Evolutionary conservation across 2,888 invertebrate species (phyloP).

Genomic region (Cerceris ruficornis): DNA sequence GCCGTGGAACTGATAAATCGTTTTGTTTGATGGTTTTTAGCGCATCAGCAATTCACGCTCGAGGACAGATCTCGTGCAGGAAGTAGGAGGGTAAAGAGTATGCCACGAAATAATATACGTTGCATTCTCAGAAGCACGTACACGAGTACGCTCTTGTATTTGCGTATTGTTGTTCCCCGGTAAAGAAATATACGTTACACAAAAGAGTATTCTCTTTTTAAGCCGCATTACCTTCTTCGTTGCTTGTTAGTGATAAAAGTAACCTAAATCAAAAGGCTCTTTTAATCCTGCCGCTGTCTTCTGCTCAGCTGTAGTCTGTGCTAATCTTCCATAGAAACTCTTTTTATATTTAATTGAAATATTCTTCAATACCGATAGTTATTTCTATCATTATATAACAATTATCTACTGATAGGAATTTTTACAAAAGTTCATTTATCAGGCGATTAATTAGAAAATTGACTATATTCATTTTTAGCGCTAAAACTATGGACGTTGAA

Average conservation of each 20-base stretch:
- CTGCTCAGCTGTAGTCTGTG: too few species aligned
- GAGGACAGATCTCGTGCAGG: slow-evolving; percentile 30
- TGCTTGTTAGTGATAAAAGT: not conserved
- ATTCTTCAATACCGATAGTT: too few species aligned
- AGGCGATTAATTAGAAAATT: too few species aligned
- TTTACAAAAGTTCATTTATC: too few species aligned
- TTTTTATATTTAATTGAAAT: too few species aligned
- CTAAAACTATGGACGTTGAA: too few species aligned
- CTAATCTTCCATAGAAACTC: too few species aligned
- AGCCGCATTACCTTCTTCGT: not conserved
- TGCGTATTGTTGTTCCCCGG: slow-evolving; percentile 27
- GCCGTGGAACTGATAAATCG: slow-evolving; percentile 3
- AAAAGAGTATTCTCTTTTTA: slow-evolving; percentile 34
- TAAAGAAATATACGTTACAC: slow-evolving; percentile 24
- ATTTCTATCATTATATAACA: too few species aligned
- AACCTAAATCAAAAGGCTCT: not conserved
- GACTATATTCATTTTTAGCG: too few species aligned
- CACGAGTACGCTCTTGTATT: slow-evolving; percentile 20
- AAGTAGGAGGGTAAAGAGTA: slow-evolving; percentile 23
- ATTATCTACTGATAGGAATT: too few species aligned
- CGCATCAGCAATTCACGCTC: slow-evolving; percentile 9
- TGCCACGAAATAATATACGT: slow-evolving; percentile 32
- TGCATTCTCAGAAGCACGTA: slow-evolving; percentile 40
- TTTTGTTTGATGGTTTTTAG: slow-evolving; percentile 20
- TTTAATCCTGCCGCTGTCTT: too few species aligned